These are phyloP conservation scores for Digitonthophagus gazella DNA, from an alignment of 2,888 invertebrate species.

Conservation along the genomic window DNA sequence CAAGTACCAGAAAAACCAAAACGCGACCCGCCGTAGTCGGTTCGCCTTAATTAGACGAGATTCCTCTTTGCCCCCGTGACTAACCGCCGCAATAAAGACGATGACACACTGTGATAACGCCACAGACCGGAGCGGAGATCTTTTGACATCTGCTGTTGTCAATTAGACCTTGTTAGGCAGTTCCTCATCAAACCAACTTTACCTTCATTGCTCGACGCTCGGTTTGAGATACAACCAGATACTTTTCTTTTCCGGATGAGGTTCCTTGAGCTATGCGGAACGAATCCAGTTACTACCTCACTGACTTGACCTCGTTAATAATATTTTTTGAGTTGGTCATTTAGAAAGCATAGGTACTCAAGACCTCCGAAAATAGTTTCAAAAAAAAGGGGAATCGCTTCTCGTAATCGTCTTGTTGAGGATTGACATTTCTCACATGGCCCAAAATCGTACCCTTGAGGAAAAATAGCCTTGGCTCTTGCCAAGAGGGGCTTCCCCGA, in stretches of 20 bases:
- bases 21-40: not conserved
- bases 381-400: too few species aligned
- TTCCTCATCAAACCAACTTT: not conserved
- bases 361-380: too few species aligned
- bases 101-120: not conserved
- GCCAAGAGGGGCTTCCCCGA: not conserved
- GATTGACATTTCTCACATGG: not conserved
- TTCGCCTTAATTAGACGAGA: not conserved
- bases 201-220: not conserved
- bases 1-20: not conserved
- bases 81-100: not conserved
- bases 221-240: too few species aligned
- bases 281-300: not conserved
- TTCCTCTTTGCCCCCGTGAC: not conserved
- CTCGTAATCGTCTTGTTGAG: not conserved
- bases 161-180: not conserved
- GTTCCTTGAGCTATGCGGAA: not conserved
- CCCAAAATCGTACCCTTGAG: not conserved
- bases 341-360: too few species aligned
- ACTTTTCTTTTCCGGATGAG: too few species aligned
- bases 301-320: not conserved
- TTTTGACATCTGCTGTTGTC: too few species aligned
- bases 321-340: not conserved
- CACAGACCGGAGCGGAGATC: not conserved
- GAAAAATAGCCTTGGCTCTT: too few species aligned